Evolutionary conservation across 53 echinoderm and acorn worm genomes (phyloP).

Genomic region (Temnopleurus reevesii): DNA sequence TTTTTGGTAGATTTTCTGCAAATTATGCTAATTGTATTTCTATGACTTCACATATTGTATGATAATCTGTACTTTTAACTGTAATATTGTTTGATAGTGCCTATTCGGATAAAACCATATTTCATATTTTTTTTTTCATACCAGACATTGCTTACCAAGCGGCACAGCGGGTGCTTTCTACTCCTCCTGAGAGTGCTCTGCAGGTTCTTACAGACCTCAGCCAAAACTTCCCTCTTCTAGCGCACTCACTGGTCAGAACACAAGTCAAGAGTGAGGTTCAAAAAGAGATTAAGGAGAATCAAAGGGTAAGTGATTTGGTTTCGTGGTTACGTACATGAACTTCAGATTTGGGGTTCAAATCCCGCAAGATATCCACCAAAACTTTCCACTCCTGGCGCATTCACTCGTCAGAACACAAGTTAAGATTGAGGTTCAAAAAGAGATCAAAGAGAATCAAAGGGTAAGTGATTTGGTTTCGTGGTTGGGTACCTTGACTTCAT

Average conservation of each 20-base stretch:
- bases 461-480: too few species aligned
- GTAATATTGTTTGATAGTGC: too few species aligned
- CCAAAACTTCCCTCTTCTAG: constrained; percentile 94
- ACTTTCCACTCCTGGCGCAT: constrained; percentile 89
- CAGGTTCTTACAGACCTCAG: constrained; percentile 76
- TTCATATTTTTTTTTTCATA: neutral
- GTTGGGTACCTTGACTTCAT: too few species aligned
- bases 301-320: constrained; percentile 84
- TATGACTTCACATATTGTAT: too few species aligned
- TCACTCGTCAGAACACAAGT: constrained; percentile 90
- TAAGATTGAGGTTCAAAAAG: constrained; percentile 78
- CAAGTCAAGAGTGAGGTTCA: constrained; percentile 83
- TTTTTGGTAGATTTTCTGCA: too few species aligned
- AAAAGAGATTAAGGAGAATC: constrained; percentile 80
- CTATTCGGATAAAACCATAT: too few species aligned
- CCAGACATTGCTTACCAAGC: constrained; percentile 90
- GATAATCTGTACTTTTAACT: too few species aligned
- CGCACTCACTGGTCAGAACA: constrained; percentile 88
- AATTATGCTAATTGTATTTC: too few species aligned
- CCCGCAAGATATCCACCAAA: constrained; percentile 88
- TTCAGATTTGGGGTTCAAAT: too few species aligned
- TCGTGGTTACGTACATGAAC: too few species aligned
- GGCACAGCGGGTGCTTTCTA: constrained; percentile 81
- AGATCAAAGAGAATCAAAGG: constrained; percentile 85
- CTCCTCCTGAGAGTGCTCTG: constrained; percentile 62